Conservation (phyloP, 2,888 invertebrate genomes). For the Drymonia ruficornis region DNA sequence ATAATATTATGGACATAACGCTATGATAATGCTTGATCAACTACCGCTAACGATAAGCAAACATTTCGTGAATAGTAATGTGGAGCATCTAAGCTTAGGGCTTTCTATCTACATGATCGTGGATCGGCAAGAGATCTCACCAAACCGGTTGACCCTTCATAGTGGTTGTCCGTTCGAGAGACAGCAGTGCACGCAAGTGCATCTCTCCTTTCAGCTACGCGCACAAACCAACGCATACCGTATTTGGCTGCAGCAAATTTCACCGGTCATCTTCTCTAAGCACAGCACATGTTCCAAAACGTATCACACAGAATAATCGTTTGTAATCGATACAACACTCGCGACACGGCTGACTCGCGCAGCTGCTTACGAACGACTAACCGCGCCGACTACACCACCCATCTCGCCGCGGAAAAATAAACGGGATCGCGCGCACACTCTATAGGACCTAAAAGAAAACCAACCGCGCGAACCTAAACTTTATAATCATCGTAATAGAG, state of each 20-base stretch:
- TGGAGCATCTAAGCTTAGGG: slow-evolving; percentile 37
- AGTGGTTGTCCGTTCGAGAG: slow-evolving; percentile 58
- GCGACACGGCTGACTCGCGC: slow-evolving; percentile 49
- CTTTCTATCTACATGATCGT: slow-evolving; percentile 55
- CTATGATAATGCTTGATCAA: slow-evolving; percentile 13
- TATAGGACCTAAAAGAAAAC: slow-evolving; percentile 52
- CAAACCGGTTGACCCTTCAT: slow-evolving; percentile 84
- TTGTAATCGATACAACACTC: slow-evolving; percentile 23
- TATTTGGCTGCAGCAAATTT: slow-evolving; percentile 66
- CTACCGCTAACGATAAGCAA: slow-evolving; percentile 10
- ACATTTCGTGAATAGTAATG: slow-evolving; percentile 12
- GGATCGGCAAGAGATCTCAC: slow-evolving; percentile 72
- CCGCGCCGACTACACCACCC: slow-evolving; percentile 39
- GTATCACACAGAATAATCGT: slow-evolving; percentile 38
- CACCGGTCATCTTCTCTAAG: slow-evolving; percentile 74
- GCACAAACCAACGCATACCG: slow-evolving; percentile 68
- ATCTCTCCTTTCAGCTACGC: slow-evolving; percentile 68
- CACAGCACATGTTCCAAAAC: slow-evolving; percentile 69
- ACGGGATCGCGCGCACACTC: slow-evolving; percentile 63
- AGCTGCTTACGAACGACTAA: slow-evolving; percentile 62
- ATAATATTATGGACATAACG: background rate
- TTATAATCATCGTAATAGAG: slow-evolving; percentile 29
- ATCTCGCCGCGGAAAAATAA: slow-evolving; percentile 62
- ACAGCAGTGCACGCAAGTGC: slow-evolving; percentile 68
- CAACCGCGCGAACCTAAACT: slow-evolving; percentile 42